These are phyloP conservation scores for Catharus ustulatus DNA, from an alignment of 2,797 vertebrate genomes.

Conservation along the genomic window DNA sequence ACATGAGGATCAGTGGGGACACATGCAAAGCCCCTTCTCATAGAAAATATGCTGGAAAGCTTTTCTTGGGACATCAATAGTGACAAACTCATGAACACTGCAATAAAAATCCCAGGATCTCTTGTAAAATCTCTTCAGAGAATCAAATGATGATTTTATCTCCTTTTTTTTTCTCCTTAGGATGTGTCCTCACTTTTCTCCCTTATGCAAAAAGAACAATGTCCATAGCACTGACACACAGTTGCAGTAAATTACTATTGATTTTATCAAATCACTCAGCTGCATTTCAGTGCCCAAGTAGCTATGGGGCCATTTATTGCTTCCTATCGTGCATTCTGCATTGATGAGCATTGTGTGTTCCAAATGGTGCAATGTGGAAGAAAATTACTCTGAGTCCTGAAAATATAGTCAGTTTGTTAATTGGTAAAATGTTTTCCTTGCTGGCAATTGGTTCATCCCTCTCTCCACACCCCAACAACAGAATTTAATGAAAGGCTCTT, in stretches of 20 bases:
- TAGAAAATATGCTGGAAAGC: background rate
- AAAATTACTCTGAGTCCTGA: background rate
- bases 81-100: background rate
- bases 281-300: conserved; percentile 7
- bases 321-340: background rate
- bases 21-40: background rate
- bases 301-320: background rate
- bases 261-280: background rate
- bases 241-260: conserved; percentile 14
- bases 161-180: background rate
- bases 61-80: background rate
- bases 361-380: background rate
- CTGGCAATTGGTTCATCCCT: background rate
- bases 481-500: background rate
- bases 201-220: background rate
- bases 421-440: background rate
- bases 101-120: background rate
- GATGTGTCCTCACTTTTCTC: background rate
- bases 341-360: background rate
- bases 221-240: background rate
- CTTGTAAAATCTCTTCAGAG: background rate
- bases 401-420: background rate
- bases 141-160: background rate
- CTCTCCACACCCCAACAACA: background rate
- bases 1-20: background rate